phyloP scores from a whole-genome alignment of 37 sponge, comb jelly and placozoan species.

The Beroe ovata region DNA sequence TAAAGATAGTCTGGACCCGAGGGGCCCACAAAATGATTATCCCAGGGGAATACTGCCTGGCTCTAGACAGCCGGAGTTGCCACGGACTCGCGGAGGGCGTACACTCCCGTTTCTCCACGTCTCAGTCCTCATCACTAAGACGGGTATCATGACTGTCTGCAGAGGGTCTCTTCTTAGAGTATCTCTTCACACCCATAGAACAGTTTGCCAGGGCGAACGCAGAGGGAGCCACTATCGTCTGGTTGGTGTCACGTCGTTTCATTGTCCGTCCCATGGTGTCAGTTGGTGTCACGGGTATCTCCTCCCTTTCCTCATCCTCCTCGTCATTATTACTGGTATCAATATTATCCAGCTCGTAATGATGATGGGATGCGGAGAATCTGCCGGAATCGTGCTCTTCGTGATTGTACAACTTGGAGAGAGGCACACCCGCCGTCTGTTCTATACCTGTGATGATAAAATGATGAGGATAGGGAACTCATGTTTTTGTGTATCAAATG shows the following conservation, averaged over 20 bases:
- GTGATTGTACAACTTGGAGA: constrained; percentile 46
- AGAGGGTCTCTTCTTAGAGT: constrained; percentile 34
- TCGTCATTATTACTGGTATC: neutral
- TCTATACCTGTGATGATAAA: neutral
- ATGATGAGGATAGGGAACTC: too few species aligned
- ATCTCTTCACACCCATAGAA: constrained; percentile 33
- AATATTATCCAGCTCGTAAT: neutral
- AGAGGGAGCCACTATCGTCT: constrained; percentile 18
- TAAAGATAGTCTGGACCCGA: too few species aligned
- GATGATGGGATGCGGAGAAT: neutral
- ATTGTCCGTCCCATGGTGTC: neutral
- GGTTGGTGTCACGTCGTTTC: constrained; percentile 36
- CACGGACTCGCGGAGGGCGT: too few species aligned
- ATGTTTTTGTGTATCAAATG: too few species aligned
- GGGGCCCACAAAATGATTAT: too few species aligned
- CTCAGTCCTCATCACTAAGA: too few species aligned
- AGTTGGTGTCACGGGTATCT: neutral
- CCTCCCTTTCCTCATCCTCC: constrained; percentile 1
- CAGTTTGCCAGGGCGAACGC: constrained; percentile 1
- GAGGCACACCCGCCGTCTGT: neutral
- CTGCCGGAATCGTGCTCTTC: neutral
- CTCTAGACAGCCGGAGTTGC: too few species aligned
- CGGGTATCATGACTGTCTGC: neutral
- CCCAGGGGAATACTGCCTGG: too few species aligned
- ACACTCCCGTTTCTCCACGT: too few species aligned